Conservation (phyloP, 2,888 invertebrate genomes). For the Patella pellucida region DNA sequence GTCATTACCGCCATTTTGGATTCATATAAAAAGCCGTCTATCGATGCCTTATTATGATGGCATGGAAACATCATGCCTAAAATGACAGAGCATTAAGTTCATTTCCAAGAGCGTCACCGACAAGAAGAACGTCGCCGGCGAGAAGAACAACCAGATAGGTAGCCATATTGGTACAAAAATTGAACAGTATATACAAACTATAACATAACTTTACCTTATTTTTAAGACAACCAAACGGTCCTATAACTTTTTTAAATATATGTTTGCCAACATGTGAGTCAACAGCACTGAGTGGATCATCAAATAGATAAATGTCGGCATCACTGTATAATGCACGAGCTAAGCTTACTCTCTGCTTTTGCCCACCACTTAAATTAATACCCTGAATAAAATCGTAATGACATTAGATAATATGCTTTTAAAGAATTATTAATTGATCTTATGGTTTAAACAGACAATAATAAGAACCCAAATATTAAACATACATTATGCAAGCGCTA, state of each 20-base stretch:
- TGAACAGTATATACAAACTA: too few relatives aligned
- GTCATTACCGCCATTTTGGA: too few relatives aligned
- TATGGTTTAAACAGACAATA: too few relatives aligned
- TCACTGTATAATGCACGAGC: slow-evolving; percentile 68
- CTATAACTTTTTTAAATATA: slow-evolving; percentile 68
- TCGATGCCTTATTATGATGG: too few relatives aligned
- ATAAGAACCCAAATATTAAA: too few relatives aligned
- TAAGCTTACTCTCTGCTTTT: slow-evolving; percentile 68
- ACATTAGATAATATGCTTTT: not conserved
- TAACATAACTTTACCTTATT: slow-evolving; percentile 27
- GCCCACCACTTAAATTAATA: slow-evolving; percentile 70
- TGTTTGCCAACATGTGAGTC: slow-evolving; percentile 69
- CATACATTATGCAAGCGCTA: too few relatives aligned
- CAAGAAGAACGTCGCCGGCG: too few relatives aligned
- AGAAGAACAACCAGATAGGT: not conserved
- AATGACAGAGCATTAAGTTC: too few relatives aligned
- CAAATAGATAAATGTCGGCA: slow-evolving; percentile 68
- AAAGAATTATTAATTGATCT: too few relatives aligned
- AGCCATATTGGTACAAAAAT: not conserved
- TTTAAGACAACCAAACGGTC: slow-evolving; percentile 37
- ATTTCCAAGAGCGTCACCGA: too few relatives aligned
- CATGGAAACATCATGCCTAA: too few relatives aligned
- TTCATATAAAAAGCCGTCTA: too few relatives aligned
- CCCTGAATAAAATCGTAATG: slow-evolving; percentile 49
- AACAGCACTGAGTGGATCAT: slow-evolving; percentile 70